phyloP scores from a whole-genome alignment of 92 coral and sea anemone species.

The Pocillopora meandrina region DNA sequence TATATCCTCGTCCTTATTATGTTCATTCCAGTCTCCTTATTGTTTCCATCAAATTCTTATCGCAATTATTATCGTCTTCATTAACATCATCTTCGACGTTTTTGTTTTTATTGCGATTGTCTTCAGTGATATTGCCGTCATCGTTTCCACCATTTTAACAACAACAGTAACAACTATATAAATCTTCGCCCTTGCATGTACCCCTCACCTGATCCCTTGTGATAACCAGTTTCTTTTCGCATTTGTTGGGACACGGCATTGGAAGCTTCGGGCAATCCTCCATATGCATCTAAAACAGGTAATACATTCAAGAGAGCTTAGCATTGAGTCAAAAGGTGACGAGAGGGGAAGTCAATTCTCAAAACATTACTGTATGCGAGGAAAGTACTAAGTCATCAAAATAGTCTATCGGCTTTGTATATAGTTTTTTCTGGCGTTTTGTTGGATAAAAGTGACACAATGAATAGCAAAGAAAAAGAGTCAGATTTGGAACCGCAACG shows the following conservation, averaged over 20 bases:
- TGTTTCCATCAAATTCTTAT: neutral
- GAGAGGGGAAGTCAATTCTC: too few species aligned
- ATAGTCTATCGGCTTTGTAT: too few species aligned
- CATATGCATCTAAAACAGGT: constrained; percentile 57
- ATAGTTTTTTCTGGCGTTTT: too few species aligned
- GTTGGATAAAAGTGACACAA: too few species aligned
- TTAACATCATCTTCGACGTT: neutral
- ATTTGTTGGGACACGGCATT: constrained; percentile 80
- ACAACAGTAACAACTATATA: neutral
- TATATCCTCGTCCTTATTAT: too few species aligned
- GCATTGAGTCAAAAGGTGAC: too few species aligned
- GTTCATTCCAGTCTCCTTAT: neutral
- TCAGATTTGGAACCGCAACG: too few species aligned
- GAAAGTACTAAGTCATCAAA: too few species aligned
- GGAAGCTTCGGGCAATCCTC: constrained; percentile 65
- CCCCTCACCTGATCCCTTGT: constrained; percentile 68
- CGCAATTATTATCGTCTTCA: neutral
- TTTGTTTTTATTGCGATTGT: neutral
- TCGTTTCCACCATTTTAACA: neutral
- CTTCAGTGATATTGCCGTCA: neutral
- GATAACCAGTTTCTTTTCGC: constrained; percentile 61
- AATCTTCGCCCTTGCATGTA: neutral
- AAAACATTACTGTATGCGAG: too few species aligned
- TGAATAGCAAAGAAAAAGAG: too few species aligned
- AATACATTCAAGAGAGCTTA: too few species aligned